Conservation (phyloP, 1,140 invertebrate genomes). For the Papilio machaon region DNA sequence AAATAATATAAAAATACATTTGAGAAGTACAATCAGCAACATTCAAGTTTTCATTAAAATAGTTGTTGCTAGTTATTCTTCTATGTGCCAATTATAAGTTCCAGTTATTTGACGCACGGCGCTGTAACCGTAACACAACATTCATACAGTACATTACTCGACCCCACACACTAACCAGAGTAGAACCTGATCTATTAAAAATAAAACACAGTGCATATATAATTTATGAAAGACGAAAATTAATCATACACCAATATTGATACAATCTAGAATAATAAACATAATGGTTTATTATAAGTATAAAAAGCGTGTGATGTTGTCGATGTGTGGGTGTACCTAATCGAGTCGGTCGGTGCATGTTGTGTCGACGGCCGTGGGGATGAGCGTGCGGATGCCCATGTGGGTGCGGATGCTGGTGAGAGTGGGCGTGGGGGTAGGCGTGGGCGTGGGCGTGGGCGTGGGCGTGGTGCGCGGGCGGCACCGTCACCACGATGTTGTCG, state of each 20-base stretch:
- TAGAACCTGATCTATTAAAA: neutral
- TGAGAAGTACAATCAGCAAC: neutral
- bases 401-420: constrained; percentile 35
- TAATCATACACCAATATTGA: neutral
- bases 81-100: neutral
- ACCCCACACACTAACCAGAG: neutral
- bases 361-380: constrained; percentile 26
- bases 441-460: constrained; percentile 43
- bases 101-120: neutral
- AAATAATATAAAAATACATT: neutral
- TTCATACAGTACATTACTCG: neutral
- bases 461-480: constrained; percentile 70
- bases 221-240: neutral
- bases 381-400: constrained; percentile 35
- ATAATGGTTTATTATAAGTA: neutral
- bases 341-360: constrained; percentile 53
- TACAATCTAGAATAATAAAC: neutral
- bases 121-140: neutral
- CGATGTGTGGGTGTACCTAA: constrained; percentile 57
- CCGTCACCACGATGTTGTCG: constrained; percentile 83
- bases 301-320: neutral
- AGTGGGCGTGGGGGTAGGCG: constrained; percentile 36
- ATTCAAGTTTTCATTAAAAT: neutral
- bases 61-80: neutral
- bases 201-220: neutral